phyloP scores from a whole-genome alignment of 2,888 invertebrate species.

The Drosophila suboccidentalis region DNA sequence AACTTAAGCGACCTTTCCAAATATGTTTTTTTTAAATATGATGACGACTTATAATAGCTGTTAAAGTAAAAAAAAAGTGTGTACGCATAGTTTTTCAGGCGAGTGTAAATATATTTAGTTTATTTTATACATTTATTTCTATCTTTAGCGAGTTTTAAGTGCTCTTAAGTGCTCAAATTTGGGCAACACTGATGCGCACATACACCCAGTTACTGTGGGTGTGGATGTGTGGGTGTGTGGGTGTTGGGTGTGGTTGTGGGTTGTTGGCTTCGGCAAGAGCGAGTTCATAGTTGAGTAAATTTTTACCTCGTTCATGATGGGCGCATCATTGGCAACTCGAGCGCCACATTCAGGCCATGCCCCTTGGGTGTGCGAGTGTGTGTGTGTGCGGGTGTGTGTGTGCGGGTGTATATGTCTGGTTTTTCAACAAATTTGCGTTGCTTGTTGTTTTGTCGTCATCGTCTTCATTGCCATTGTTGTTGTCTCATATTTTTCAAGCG shows the following conservation, averaged over 20 bases:
- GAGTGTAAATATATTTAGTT: too few species aligned
- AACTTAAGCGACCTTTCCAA: too few species aligned
- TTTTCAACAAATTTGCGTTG: conserved; percentile 61
- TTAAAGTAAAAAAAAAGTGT: too few species aligned
- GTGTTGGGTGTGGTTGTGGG: neutral
- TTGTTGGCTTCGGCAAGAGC: conserved; percentile 29
- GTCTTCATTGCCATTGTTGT: conserved; percentile 64
- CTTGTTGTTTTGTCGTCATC: conserved; percentile 48
- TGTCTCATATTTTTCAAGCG: conserved; percentile 78
- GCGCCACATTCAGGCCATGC: conserved; percentile 12
- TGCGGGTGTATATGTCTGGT: conserved; percentile 16
- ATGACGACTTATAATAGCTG: too few species aligned
- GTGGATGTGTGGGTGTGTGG: neutral
- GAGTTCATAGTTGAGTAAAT: conserved; percentile 80
- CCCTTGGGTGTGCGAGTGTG: conserved; percentile 8
- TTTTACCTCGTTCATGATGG: conserved; percentile 76
- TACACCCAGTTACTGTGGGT: neutral
- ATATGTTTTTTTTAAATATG: too few species aligned
- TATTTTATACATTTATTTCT: neutral
- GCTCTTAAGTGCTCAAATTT: neutral
- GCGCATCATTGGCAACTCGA: conserved; percentile 57
- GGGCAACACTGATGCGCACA: conserved; percentile 9
- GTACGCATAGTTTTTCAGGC: too few species aligned
- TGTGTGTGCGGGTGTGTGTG: conserved; percentile 2
- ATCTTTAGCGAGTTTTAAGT: neutral